Conservation (phyloP, 2,113 vertebrate genomes). For the Hippoglossus stenolepis region DNA sequence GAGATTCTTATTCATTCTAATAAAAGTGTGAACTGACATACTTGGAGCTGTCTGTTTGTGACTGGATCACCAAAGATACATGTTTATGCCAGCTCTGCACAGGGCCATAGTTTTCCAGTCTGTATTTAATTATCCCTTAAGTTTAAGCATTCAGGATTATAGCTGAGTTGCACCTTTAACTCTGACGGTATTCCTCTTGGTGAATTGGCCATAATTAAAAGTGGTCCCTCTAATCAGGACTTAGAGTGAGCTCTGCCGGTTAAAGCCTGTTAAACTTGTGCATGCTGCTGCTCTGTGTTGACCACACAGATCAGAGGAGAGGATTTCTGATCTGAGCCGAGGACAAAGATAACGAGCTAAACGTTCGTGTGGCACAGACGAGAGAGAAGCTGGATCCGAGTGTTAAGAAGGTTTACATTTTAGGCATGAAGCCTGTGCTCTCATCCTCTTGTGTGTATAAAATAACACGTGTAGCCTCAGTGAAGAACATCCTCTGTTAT, state of each 20-base stretch:
- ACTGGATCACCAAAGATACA: too few species aligned
- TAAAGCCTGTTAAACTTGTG: slow-evolving; percentile 46
- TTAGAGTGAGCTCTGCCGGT: not conserved
- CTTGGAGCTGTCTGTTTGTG: too few species aligned
- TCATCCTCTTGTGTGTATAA: slow-evolving; percentile 11
- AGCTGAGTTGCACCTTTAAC: too few species aligned
- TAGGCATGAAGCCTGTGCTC: not conserved
- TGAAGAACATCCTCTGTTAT: not conserved
- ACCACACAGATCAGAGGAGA: slow-evolving; percentile 5
- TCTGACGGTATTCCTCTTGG: too few species aligned
- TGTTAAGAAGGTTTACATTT: slow-evolving; percentile 15
- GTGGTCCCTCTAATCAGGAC: not conserved
- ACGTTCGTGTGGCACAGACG: not conserved
- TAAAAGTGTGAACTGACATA: too few species aligned
- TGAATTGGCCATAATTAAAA: not conserved
- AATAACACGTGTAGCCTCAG: slow-evolving; percentile 6
- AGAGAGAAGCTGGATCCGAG: slow-evolving; percentile 18
- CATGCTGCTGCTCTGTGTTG: not conserved
- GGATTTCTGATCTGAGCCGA: slow-evolving; percentile 49
- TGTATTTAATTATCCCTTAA: too few species aligned
- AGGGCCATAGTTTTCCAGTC: too few species aligned
- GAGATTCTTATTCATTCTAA: too few species aligned
- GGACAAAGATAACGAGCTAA: slow-evolving; percentile 46
- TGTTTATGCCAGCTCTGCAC: too few species aligned
- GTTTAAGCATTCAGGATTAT: too few species aligned